phyloP scores from a whole-genome alignment of 1,140 invertebrate species.

The Aradophagus sp. region DNA sequence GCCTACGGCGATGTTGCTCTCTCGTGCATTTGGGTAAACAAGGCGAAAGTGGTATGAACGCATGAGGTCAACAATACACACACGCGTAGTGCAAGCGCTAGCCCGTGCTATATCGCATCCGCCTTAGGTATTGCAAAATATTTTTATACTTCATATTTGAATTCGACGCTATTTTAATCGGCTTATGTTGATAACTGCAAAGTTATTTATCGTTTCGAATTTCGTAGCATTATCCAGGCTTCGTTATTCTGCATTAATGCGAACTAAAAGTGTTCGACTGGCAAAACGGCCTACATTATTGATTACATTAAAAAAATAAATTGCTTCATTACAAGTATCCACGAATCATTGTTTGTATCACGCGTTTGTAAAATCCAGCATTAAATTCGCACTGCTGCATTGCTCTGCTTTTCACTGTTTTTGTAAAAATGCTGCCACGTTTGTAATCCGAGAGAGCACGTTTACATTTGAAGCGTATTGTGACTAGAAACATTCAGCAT shows the following conservation, averaged over 20 bases:
- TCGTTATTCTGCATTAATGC: too few relatives aligned
- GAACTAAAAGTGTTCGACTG: not conserved
- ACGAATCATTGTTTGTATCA: too few relatives aligned
- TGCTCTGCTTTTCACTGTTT: too few relatives aligned
- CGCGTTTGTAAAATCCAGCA: too few relatives aligned
- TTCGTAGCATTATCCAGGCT: conserved; percentile 22
- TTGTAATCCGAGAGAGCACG: conserved; percentile 2
- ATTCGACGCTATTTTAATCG: conserved; percentile 41
- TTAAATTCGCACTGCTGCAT: too few relatives aligned
- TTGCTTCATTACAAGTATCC: conserved; percentile 13
- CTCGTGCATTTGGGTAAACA: conserved; percentile 61
- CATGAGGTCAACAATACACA: conserved; percentile 1
- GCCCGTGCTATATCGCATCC: not conserved
- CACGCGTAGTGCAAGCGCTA: conserved; percentile 10
- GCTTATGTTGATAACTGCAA: conserved; percentile 30
- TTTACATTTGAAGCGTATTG: conserved; percentile 7
- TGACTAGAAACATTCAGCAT: conserved; percentile 16
- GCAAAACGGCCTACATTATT: conserved; percentile 11
- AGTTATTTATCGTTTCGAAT: conserved; percentile 42
- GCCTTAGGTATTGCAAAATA: conserved; percentile 46
- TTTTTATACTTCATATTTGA: conserved; percentile 34
- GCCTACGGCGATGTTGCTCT: conserved; percentile 65
- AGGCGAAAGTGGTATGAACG: conserved; percentile 44
- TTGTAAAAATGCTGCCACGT: too few relatives aligned
- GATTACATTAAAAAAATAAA: conserved; percentile 29